phyloP scores from a whole-genome alignment of 2,888 invertebrate genomes.

The Lasioglossum oenotherae region DNA sequence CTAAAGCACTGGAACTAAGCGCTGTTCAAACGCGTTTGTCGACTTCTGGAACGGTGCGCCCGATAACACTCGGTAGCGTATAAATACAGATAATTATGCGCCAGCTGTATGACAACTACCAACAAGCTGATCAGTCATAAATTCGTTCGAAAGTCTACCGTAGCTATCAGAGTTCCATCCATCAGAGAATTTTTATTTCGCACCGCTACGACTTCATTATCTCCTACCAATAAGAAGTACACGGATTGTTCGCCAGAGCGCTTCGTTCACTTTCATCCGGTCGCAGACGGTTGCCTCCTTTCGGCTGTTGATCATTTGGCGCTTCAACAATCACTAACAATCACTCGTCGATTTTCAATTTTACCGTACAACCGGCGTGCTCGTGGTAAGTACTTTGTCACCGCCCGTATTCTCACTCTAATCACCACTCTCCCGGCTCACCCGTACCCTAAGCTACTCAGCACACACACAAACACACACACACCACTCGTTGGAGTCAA shows the following conservation, averaged over 20 bases:
- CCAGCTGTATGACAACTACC: background rate
- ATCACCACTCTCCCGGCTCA: no score
- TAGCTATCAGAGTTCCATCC: no score
- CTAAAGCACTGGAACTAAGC: background rate
- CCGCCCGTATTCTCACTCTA: background rate
- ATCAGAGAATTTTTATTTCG: slow-evolving; percentile 16
- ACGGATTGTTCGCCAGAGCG: slow-evolving; percentile 62
- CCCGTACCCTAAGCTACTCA: background rate
- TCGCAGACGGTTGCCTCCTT: slow-evolving; percentile 48
- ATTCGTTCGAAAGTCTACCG: slow-evolving; percentile 1
- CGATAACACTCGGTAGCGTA: slow-evolving; percentile 25
- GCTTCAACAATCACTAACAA: slow-evolving; percentile 13
- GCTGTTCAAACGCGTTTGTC: background rate
- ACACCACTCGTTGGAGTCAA: background rate
- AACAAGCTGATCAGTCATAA: slow-evolving; percentile 3
- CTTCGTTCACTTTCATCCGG: slow-evolving; percentile 46
- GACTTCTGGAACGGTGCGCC: no score
- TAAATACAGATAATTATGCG: slow-evolving; percentile 25
- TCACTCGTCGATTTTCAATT: background rate
- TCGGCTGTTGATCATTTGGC: slow-evolving; percentile 39
- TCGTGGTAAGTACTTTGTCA: slow-evolving; percentile 28
- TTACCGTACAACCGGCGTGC: background rate
- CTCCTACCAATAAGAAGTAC: slow-evolving; percentile 57
- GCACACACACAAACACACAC: no score
- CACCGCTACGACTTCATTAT: slow-evolving; percentile 57